A percentile compares a stretch with the other conserved stretches of the same genome.
Evolutionary conservation across 2,113 vertebrate genomes (phyloP).

Genomic region (Hymenochirus boettgeri): DNA sequence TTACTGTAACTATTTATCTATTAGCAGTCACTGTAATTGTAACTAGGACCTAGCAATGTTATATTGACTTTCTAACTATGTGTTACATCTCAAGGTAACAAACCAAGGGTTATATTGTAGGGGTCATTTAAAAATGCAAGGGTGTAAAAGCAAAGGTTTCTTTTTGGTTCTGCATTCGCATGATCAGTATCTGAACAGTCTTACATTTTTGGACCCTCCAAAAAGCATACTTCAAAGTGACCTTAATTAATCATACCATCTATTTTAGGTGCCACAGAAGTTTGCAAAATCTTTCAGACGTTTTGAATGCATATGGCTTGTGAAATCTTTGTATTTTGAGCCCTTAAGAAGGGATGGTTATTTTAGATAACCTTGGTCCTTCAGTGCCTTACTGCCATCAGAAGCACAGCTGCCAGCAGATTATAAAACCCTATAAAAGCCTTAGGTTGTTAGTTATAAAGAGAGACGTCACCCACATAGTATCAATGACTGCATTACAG

Average conservation of each 20-base stretch:
- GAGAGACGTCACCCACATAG: too few species aligned
- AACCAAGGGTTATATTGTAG: background rate
- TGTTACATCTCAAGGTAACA: slow-evolving; percentile 7
- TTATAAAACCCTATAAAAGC: slow-evolving; percentile 5
- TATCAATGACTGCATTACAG: too few species aligned
- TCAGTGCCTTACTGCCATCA: slow-evolving; percentile 40
- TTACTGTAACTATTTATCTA: too few species aligned
- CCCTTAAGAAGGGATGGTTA: slow-evolving; percentile 1
- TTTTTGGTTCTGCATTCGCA: background rate
- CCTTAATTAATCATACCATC: too few species aligned
- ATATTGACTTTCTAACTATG: slow-evolving; percentile 13
- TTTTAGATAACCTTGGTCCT: slow-evolving; percentile 8
- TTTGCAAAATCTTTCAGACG: background rate
- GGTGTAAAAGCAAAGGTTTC: too few species aligned
- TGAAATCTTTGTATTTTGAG: slow-evolving; percentile 12
- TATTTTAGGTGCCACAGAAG: background rate
- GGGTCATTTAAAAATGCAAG: background rate
- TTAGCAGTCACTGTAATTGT: too few species aligned
- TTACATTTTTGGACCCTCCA: background rate
- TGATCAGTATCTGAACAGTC: background rate
- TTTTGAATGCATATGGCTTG: background rate
- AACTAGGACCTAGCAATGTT: background rate
- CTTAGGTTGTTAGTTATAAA: slow-evolving; percentile 19
- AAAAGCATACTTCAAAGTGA: slow-evolving; percentile 3
- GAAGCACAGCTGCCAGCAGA: slow-evolving; percentile 32